Percentiles rank a stretch among this genome's conserved stretches.
These are phyloP conservation scores for Micrastur ruficollis DNA, from an alignment of 2,797 vertebrate species.

Conservation along the genomic window DNA sequence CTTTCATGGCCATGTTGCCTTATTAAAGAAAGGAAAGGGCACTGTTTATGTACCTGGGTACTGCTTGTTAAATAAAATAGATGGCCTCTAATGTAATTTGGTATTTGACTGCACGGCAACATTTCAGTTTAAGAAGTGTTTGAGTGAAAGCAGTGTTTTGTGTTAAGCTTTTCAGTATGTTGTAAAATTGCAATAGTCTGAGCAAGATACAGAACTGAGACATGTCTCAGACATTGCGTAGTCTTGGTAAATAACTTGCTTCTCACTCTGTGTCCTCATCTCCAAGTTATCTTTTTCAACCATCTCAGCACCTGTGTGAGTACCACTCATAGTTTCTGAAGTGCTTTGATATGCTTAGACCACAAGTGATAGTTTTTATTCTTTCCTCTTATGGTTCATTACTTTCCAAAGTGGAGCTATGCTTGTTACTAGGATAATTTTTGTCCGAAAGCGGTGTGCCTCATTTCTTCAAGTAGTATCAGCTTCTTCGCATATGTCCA, in stretches of 20 bases:
- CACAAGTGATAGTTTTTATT: background rate
- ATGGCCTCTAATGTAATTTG: background rate
- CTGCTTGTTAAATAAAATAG: background rate
- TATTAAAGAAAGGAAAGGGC: background rate
- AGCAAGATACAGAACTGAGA: background rate
- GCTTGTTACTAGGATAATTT: background rate
- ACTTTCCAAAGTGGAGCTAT: background rate
- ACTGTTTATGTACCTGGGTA: background rate
- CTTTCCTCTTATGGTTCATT: background rate
- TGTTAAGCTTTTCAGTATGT: background rate
- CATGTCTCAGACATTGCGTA: background rate
- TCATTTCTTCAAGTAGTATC: background rate
- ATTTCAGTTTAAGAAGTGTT: background rate
- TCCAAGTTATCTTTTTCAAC: background rate
- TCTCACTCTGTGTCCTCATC: background rate
- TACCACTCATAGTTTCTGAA: background rate
- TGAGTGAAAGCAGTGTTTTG: background rate
- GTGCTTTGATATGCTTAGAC: background rate
- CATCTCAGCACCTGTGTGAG: background rate
- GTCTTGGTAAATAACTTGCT: background rate
- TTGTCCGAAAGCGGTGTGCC: background rate
- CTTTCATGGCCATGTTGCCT: background rate
- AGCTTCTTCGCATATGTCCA: background rate
- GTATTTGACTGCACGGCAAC: background rate
- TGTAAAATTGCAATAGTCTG: background rate